Evolutionary conservation across 2,888 invertebrate species (phyloP), one percentile per base, ranked within the genome.

Genomic region (Papilio gigon): DNA sequence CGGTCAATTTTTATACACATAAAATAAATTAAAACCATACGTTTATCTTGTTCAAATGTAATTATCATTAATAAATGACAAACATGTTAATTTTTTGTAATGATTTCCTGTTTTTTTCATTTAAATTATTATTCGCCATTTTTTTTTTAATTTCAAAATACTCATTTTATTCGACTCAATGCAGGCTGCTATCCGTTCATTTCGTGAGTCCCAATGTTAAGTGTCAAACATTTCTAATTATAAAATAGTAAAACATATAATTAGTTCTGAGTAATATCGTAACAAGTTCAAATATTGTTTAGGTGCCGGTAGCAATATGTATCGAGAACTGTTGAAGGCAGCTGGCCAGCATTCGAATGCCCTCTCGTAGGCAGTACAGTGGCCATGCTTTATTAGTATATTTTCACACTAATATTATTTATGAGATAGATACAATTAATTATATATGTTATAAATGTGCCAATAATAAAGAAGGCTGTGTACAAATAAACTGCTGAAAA

Each of bases 301-400:
- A 33, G 37, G n/a, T 37, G 61, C 42, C 20, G 12, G 30, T 20
- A 58, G 25, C 58, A 35, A 68, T 68, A 63, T 63, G 25, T 63
- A 68, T 68, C 63, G 68, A 56, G 33, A 58, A 63, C 58, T 68
- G 42, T 68, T 63, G 63, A 63, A 68, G 63, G 22, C 35, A 42
- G 33, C 58, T 56, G 27, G 11, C 53, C 37, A 25, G 56, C 62
- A 68, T 68, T 68, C 63, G 44, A 68, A 58, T 63, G 56, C 35
- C 58, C 67, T 14, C 40, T 53, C 50, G 40, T 40, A 40, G 37
- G n/a, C n/a, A 9, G 50, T 61, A 30, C 9, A 44, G 35, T 59
- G 8, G 9, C 59, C 66, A 66, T 33, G 8, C 11, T 33, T 1
- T 25, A 17, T 17, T 65, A 30, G 1, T 27, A 12, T 14, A 42